Base-by-base conservation (phyloP, 2,797 vertebrate species). In the Pelobates cultripes region DNA sequence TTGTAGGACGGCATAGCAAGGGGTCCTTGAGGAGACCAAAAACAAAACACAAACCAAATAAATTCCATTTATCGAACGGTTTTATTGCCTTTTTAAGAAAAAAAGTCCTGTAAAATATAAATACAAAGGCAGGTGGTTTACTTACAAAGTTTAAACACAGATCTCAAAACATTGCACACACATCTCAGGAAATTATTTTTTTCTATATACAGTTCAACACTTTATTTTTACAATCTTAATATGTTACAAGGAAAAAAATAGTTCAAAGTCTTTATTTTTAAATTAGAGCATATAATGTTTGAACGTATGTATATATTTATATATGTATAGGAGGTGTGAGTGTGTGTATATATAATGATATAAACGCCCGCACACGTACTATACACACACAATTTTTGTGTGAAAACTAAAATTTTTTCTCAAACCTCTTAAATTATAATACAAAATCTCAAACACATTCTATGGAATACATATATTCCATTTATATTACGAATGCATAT, bases 111-210 rank as follows among this genome's bases (percentile, higher is more conserved):
- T 96, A 98, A 98, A 98, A 97, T 98, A 98, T 98, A 98, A 98
- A 98, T 97, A 97, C 96, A 98, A 98, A 98, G 96, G 96, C 96
- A 96, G 95, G 94, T 91, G 92, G 93, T 93, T 97, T 97, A 97
- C 95, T 97, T 97, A 98, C 97, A 98, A 98, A 98, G 96, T 97
- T 97, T 96, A 96, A 97, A 97, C 96, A 96, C 94, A 92, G 94
- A 94, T 95, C 92, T 94, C 96, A 96, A 96, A 96, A 95, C 94
- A 95, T 95, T 90, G 86, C 89, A 96, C 95, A 97, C 96, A 96
- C 95, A 92, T 94, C 91, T 95, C 94, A 95, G 95, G 96, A 95
- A 94, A 94, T 92, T 92, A 93, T 92, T 93, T 95, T 96, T 94
- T 95, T 94, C 95, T 97, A 97, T 97, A 88, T 97, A 98, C 96